Base-by-base conservation (phyloP, 2,888 invertebrate genomes). In the Heliothis peltigera region DNA sequence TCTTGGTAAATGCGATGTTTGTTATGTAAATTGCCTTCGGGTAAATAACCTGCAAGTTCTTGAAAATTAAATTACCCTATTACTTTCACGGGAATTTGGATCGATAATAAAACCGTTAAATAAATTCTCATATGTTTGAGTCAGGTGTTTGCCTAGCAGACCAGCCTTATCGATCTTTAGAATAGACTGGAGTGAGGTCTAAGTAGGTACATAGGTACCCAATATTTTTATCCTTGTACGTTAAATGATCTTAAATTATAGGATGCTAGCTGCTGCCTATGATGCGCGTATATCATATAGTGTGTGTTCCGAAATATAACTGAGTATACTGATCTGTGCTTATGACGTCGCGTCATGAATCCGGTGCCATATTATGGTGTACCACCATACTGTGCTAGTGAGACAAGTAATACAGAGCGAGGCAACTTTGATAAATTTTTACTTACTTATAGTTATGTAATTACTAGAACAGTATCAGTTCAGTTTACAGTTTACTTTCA, bases 141-240 rank as follows among this genome's bases (percentile, higher is more conserved):
- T 54, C 54, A 55, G 44, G 19, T 59, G 42, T 74, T 68, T 71
- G 72, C 52, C 25, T 67, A 64, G 19, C 17, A 42, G 47, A 18
- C 42, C n/a, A 15, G 17, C 17, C 39, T 12, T 49, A 68, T 68
- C 32, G 66, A 73, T 55, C 54, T 71, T 28, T 46, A 46, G 51
- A 64, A 52, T 52, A 64, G 47, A 64, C 32, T 35, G 32, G 32
- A 22, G 32, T 5, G 21, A 46, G 17, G 42, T 6, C 32, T 64
- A n/a, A n/a, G n/a, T 52, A 47, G 15, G n/a, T 52, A 28, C 8
- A 10, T 8, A 10, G 10, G 10, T 8, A 2, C 28, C 28, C 28
- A 56, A 46, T 42, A 47, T 47, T 47, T 42, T 32, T 70, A 7
- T 39, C 8, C 35, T 32, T 52, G 49, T 7, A 39, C 21, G 43